Base-by-base conservation (phyloP, 2,797 vertebrate genomes). In the Chiropotes sagulatus region DNA sequence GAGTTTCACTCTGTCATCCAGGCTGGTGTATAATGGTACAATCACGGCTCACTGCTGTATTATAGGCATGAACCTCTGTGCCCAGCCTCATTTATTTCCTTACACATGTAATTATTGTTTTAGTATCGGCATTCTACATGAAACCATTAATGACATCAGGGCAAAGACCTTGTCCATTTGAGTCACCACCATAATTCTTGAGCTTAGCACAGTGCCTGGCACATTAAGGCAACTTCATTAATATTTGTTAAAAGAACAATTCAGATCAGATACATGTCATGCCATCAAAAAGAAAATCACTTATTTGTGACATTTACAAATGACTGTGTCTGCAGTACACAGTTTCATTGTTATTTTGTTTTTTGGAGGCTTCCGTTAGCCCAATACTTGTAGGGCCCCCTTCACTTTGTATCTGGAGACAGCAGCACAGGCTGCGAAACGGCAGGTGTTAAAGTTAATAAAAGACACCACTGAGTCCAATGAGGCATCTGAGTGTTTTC, bases 371-470 rank as follows among this genome's bases (percentile, higher is more conserved):
- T 90, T 93, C 52, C 67, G 82, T 93, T 64, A 81, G 52, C 73
- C 73, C 86, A 48, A 13, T 93, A 64, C 67, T 72, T 93, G 15
- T 54, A 61, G 79, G 88, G 50, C 15, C 83, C 46, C 79, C 41
- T 93, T 84, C 36, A 15, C 22, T 95, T 91, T 48, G 39, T 41
- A 20, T 87, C 91, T 96, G 50, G 85, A 97, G 90, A 95, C 5
- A 7, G 72, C 30, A 24, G 10, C 33, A n/a, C 2, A 54, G 94
- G 44, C 92, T 76, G 36, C 73, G 82, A 94, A 96, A 48, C 1
- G 17, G 90, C 88, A 94, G 94, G 93, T 97, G 76, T 81, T 95
- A 64, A 8, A 82, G 88, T 96, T 97, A 97, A 95, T 97, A 96
- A 96, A 86, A 96, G 76, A 95, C 95, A 93, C 58, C 70, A 78